Conservation (phyloP, 1,140 invertebrate genomes). For the Caenorhabditis briggsae region DNA sequence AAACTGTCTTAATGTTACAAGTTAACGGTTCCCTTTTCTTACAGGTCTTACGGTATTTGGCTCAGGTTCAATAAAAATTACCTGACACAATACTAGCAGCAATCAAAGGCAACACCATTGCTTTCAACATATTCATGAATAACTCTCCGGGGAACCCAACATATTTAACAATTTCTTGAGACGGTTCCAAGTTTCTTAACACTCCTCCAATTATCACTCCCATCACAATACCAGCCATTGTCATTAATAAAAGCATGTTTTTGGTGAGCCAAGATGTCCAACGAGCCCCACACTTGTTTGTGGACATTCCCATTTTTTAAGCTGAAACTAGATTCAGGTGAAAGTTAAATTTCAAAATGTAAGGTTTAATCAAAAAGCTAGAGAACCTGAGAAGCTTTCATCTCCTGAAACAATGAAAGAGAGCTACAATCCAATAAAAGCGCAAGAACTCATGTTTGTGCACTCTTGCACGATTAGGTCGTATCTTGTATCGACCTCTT, state of each 20-base stretch:
- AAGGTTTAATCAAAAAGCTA: not conserved
- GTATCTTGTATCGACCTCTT: constrained; percentile 29
- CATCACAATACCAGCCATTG: constrained; percentile 85
- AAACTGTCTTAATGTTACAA: no score
- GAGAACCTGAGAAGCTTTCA: not conserved
- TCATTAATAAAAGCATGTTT: constrained; percentile 88
- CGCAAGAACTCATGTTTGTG: constrained; percentile 37
- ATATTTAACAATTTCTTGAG: constrained; percentile 66
- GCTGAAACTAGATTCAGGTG: no score
- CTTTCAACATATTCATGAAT: constrained; percentile 80
- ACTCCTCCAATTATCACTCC: constrained; percentile 85
- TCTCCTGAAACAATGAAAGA: constrained; percentile 74
- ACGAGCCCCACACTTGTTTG: constrained; percentile 4
- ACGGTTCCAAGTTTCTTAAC: constrained; percentile 77
- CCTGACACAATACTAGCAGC: constrained; percentile 79
- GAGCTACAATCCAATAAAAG: constrained; percentile 72
- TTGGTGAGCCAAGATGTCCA: constrained; percentile 66
- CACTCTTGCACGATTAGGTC: not conserved
- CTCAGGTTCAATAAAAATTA: not conserved
- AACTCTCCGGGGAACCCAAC: constrained; percentile 80
- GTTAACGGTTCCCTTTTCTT: no score
- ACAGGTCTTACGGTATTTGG: no score
- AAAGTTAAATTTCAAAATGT: not conserved
- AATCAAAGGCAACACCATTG: constrained; percentile 80
- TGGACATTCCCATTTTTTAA: not conserved